These are phyloP conservation scores for Gymnocheta viridis DNA, from an alignment of 2,888 invertebrate genomes.

Conservation along the genomic window DNA sequence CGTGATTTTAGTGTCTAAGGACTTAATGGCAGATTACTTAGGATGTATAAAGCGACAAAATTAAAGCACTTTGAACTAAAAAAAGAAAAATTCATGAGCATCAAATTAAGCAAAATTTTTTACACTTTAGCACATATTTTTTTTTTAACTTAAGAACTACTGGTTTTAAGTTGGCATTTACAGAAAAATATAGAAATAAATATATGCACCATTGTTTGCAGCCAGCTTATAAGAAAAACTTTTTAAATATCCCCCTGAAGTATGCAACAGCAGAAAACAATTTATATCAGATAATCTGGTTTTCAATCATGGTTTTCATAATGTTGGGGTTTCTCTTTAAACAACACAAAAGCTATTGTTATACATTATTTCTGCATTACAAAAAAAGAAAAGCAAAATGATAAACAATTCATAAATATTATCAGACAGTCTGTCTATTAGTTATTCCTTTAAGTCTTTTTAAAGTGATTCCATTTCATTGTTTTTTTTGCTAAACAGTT, in stretches of 20 bases:
- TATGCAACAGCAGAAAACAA: slow-evolving; percentile 29
- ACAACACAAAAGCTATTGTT: background rate
- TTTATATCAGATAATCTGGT: slow-evolving; percentile 29
- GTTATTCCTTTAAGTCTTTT: background rate
- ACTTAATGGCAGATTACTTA: too few relatives aligned
- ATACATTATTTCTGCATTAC: background rate
- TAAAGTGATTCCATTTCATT: too few relatives aligned
- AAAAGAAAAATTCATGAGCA: too few relatives aligned
- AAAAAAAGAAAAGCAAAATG: background rate
- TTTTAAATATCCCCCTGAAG: slow-evolving; percentile 35
- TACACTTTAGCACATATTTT: background rate
- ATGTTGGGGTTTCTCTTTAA: background rate
- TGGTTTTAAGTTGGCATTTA: background rate
- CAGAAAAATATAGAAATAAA: background rate
- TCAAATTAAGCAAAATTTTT: too few relatives aligned
- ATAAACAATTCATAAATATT: slow-evolving; percentile 16
- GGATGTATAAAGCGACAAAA: too few relatives aligned
- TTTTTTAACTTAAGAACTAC: background rate
- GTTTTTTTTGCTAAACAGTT: too few relatives aligned
- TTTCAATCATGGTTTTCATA: slow-evolving; percentile 39
- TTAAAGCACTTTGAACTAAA: too few relatives aligned
- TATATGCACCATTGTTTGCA: background rate
- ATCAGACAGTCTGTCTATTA: background rate
- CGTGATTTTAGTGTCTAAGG: too few relatives aligned
- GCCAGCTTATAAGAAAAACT: background rate